These are phyloP conservation scores for cat (Felis catus) DNA, from an alignment of 2,113 vertebrate species.

Conservation along the genomic window F.catus_Fca126_mat1.0 CM031413.1:118727501-118728000, in stretches of 20 bases:
- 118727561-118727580: background rate
- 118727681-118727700: background rate
- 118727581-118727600: background rate
- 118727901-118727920: background rate
- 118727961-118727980: background rate
- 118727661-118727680: background rate
- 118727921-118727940: background rate
- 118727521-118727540: background rate
- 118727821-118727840: background rate
- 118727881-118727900: background rate
- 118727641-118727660: background rate
- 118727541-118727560: background rate
- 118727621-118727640: background rate
- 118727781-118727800: background rate
- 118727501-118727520: background rate
- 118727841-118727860: background rate
- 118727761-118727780: background rate
- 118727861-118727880: background rate
- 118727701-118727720: slow-evolving; percentile 13
- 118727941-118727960: background rate
- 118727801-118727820: background rate
- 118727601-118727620: background rate
- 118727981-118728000: background rate
- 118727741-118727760: background rate
- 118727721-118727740: background rate